Evolutionary conservation across 2,113 vertebrate genomes (phyloP).

Genomic region (Passer montanus): DNA sequence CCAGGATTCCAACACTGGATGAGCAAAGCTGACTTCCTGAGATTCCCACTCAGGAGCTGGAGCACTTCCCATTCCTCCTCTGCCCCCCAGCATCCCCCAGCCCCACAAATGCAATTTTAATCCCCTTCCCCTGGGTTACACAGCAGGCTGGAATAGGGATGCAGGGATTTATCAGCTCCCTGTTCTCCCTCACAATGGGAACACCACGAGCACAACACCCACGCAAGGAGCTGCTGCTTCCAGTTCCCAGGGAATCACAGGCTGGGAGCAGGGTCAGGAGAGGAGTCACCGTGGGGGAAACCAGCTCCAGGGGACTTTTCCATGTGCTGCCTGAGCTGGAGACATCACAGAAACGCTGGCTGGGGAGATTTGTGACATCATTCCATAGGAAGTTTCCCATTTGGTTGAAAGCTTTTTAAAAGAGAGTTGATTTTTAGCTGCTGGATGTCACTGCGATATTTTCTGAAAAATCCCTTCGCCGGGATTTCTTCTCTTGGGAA

Average conservation of each 20-base stretch:
- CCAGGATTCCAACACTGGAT: not conserved
- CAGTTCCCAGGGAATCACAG: constrained; percentile 12
- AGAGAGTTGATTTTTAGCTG: not conserved
- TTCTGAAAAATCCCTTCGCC: too few species aligned
- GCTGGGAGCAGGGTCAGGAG: not conserved
- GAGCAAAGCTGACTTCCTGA: not conserved
- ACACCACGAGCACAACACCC: not conserved
- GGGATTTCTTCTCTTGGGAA: too few species aligned
- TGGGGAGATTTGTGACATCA: not conserved
- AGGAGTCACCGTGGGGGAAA: not conserved
- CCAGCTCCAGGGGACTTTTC: not conserved
- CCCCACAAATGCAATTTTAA: fast-evolving
- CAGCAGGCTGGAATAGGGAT: not conserved
- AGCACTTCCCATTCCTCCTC: not conserved
- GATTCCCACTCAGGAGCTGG: not conserved
- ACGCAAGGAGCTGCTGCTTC: not conserved
- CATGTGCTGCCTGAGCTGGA: not conserved
- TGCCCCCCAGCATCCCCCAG: not conserved
- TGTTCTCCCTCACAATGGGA: not conserved
- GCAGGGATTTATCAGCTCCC: not conserved
- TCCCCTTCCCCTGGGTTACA: not conserved
- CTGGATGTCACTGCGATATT: not conserved
- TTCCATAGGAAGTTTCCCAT: not conserved
- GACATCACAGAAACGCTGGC: fast-evolving
- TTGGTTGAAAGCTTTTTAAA: not conserved